Base-by-base conservation (phyloP, 1,140 invertebrate species). In the Melitaea cinxia region DNA sequence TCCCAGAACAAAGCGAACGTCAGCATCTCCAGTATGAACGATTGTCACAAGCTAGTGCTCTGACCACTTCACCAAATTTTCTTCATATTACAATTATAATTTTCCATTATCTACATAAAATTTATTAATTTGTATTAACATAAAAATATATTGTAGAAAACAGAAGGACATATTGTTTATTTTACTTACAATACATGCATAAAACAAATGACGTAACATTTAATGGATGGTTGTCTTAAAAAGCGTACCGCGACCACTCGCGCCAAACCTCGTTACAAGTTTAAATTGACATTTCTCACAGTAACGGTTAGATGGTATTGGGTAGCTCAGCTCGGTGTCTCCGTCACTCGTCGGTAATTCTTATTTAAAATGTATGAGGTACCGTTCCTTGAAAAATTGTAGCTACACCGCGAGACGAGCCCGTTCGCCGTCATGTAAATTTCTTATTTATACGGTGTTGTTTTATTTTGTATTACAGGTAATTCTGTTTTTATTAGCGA, bases 221-320 rank as follows among this genome's bases (percentile, higher is more conserved):
- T 15, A 17, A 5, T 42, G 37, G 53, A 55, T 39, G 53, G 33
- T 21, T 14, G 24, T n/a, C 53, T 24, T 55, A 39, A n/a, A 24
- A 10, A 42, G 37, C 14, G 37, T 19, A 17, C 37, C 37, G 37
- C 37, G 37, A 42, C 37, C 37, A 42, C 83, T 87, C 80, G 83
- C 83, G 75, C 82, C 75, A 83, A 90, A 90, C 80, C 82, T 88
- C 80, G 86, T 90, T 90, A 90, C 81, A 90, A 90, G 78, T 90
- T 90, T 90, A 88, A 90, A 90, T 90, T 90, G 88, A 81, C 85
- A 85, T 88, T 90, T 90, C 85, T 90, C 85, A 73, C 77, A 85
- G 85, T 88, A 90, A 86, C 80, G 81, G 83, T 83, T 82, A 83
- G 82, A 83, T 80, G 80, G 72, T 78, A 80, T 73, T 75, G 79